A percentile compares a stretch with the other conserved stretches of the same genome.
These are phyloP conservation scores for Morone saxatilis DNA, from an alignment of 2,113 vertebrate genomes.

Conservation along the genomic window DNA sequence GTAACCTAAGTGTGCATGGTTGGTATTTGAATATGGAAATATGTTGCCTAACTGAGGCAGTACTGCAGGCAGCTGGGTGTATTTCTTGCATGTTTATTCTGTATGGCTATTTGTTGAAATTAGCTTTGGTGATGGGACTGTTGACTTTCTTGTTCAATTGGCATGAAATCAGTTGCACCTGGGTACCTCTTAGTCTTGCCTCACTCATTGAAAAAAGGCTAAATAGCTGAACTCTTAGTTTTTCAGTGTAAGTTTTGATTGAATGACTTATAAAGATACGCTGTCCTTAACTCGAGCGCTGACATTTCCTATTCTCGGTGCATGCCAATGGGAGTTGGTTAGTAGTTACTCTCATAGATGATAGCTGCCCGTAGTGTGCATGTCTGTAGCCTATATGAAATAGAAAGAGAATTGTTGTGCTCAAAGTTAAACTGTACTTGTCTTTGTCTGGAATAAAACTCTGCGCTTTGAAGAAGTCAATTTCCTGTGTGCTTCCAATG, in stretches of 20 bases:
- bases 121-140: conserved; percentile 53
- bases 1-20: conserved; percentile 67
- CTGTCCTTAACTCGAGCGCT: conserved; percentile 8
- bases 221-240: conserved; percentile 15
- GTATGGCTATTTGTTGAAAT: conserved; percentile 38
- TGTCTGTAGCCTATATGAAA: conserved; percentile 52
- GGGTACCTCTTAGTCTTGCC: conserved; percentile 31
- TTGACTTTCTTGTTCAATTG: conserved; percentile 46
- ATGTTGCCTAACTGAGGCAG: not conserved
- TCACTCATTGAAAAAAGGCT: not conserved
- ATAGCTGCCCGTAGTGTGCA: conserved; percentile 60
- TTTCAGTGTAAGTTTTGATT: conserved; percentile 5
- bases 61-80: conserved; percentile 40
- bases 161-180: conserved; percentile 67
- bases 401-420: conserved; percentile 45
- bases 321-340: conserved; percentile 58
- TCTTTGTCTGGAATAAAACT: conserved; percentile 83
- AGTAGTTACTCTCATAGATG: not conserved
- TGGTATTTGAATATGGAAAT: conserved; percentile 32
- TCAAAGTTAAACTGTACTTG: conserved; percentile 73
- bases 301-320: conserved; percentile 47
- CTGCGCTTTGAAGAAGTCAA: conserved; percentile 82
- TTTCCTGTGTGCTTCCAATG: conserved; percentile 75
- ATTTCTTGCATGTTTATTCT: conserved; percentile 72
- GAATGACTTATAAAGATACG: conserved; percentile 26